Evolutionary conservation across 2,113 vertebrate species (phyloP).

Genomic region (Antennarius striatus): DNA sequence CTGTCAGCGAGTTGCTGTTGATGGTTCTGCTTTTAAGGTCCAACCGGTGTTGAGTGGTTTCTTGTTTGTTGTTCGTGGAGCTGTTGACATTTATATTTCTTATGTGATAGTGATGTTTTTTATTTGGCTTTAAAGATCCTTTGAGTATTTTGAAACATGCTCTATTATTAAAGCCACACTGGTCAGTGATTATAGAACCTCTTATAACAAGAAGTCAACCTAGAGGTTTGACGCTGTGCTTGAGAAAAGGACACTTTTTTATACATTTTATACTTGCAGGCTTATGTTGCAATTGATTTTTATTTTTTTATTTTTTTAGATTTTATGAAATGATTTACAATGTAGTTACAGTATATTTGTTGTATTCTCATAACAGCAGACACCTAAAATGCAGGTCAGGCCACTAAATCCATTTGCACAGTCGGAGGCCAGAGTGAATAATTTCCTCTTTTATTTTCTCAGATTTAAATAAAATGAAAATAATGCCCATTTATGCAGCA

Average conservation of each 20-base stretch:
- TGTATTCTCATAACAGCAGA: constrained; percentile 57
- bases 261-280: constrained; percentile 14
- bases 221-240: too few species aligned
- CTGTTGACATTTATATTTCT: too few species aligned
- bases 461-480: constrained; percentile 75
- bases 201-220: not conserved
- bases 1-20: too few species aligned
- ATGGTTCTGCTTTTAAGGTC: too few species aligned
- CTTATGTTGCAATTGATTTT: not conserved
- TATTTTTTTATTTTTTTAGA: constrained; percentile 41
- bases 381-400: constrained; percentile 49
- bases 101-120: too few species aligned
- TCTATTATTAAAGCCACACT: too few species aligned
- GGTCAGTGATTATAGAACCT: constrained; percentile 3
- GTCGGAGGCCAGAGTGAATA: constrained; percentile 60
- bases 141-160: too few species aligned
- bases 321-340: constrained; percentile 59
- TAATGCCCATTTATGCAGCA: constrained; percentile 28
- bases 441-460: constrained; percentile 53
- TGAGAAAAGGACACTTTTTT: not conserved
- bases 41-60: too few species aligned
- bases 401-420: constrained; percentile 55
- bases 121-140: too few species aligned
- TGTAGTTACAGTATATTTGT: constrained; percentile 49
- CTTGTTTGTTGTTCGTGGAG: too few species aligned